phyloP scores from a whole-genome alignment of 2,113 vertebrate species.

The Calidris pygmaea region DNA sequence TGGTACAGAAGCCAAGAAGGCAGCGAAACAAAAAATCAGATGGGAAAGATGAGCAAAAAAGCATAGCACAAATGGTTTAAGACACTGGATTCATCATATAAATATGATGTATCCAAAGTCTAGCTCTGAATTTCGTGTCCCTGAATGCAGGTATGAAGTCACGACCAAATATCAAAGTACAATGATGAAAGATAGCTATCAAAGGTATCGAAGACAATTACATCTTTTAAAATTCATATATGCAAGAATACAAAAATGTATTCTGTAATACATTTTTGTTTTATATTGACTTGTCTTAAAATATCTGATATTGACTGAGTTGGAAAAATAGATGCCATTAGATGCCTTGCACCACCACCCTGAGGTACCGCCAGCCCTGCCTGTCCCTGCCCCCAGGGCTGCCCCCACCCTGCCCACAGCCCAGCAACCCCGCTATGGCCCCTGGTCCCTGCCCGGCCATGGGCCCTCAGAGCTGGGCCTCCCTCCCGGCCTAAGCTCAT shows the following conservation, averaged over 20 bases:
- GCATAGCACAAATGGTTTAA: background rate
- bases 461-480: too few species aligned
- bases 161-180: background rate
- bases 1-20: background rate
- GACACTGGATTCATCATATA: background rate
- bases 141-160: background rate
- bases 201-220: background rate
- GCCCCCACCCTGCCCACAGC: background rate
- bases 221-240: background rate
- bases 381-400: background rate
- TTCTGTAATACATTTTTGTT: background rate
- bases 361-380: background rate
- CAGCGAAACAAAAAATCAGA: background rate
- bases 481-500: fast-evolving
- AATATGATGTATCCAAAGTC: background rate
- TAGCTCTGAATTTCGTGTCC: background rate
- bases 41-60: background rate
- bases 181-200: background rate
- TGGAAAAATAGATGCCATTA: background rate
- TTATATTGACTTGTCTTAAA: background rate
- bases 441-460: too few species aligned
- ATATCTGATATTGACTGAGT: background rate
- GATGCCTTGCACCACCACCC: too few species aligned
- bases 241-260: too few species aligned
- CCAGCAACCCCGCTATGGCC: too few species aligned